These are phyloP conservation scores for Aspiorhynchus laticeps DNA, from an alignment of 2,113 vertebrate genomes.

Conservation along the genomic window DNA sequence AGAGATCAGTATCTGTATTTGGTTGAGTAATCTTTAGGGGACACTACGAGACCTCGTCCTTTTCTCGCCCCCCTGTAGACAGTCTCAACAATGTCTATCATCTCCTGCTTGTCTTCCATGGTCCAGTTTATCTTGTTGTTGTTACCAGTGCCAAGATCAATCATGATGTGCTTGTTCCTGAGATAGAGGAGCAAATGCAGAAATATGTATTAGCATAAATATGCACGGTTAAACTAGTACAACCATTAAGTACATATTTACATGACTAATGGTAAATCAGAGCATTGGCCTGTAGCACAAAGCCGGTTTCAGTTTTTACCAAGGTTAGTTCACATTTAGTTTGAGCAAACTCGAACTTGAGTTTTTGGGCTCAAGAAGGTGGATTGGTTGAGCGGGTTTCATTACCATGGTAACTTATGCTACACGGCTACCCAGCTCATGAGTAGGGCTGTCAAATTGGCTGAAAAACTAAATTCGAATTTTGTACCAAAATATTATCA, in stretches of 20 bases:
- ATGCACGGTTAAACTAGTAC: neutral
- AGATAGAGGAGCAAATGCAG: neutral
- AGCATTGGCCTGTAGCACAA: no score
- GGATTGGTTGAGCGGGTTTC: no score
- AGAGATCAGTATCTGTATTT: slow-evolving; percentile 94
- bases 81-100: slow-evolving; percentile 98
- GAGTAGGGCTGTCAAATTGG: no score
- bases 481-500: no score
- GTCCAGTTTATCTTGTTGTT: slow-evolving; percentile 99
- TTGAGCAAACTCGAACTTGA: no score
- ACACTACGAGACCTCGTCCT: slow-evolving; percentile 94
- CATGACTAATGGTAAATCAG: neutral
- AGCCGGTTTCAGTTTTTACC: no score
- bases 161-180: slow-evolving; percentile 99
- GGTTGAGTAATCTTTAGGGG: slow-evolving; percentile 97
- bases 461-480: no score
- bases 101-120: slow-evolving; percentile 99
- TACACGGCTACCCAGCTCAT: no score
- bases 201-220: neutral
- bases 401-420: no score
- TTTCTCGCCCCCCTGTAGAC: slow-evolving; percentile 96
- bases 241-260: neutral
- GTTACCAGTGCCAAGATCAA: slow-evolving; percentile 97
- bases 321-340: no score
- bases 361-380: no score